These are phyloP conservation scores for Penaeus japonicus DNA, from an alignment of 1,140 invertebrate genomes.

Conservation along the genomic window DNA sequence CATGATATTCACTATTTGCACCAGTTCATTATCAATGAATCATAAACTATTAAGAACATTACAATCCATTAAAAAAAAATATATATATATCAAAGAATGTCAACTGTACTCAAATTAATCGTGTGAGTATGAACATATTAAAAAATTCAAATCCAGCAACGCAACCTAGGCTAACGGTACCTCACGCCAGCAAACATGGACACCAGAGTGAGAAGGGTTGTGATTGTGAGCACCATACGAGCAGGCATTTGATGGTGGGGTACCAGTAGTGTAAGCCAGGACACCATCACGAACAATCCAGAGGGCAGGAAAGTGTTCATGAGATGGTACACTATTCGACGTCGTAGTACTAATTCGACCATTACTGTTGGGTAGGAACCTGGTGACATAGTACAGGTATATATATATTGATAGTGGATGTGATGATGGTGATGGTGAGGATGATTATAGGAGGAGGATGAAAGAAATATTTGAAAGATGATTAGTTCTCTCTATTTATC, in stretches of 20 bases:
- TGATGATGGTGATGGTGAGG: not conserved
- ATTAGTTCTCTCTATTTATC: too few species aligned
- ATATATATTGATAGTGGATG: not conserved
- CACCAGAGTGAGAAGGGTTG: constrained; percentile 71
- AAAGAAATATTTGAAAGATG: too few species aligned
- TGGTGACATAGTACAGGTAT: not conserved
- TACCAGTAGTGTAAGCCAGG: constrained; percentile 74
- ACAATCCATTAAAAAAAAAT: too few species aligned
- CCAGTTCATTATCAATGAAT: too few species aligned
- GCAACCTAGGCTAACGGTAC: constrained; percentile 60
- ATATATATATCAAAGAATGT: too few species aligned
- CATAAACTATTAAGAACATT: too few species aligned
- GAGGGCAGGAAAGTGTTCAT: constrained; percentile 71
- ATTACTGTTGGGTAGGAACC: constrained; percentile 42
- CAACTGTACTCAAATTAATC: not conserved
- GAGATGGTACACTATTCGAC: constrained; percentile 57
- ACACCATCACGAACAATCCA: constrained; percentile 72
- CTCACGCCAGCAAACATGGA: constrained; percentile 74
- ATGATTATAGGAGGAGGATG: too few species aligned
- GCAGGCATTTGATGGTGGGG: constrained; percentile 73
- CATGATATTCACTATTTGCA: too few species aligned
- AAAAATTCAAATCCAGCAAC: not conserved
- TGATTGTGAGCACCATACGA: constrained; percentile 70
- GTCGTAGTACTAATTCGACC: constrained; percentile 41
- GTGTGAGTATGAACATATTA: not conserved